Conservation (phyloP, 2,113 vertebrate genomes). For the Macroglossus sobrinus region DNA sequence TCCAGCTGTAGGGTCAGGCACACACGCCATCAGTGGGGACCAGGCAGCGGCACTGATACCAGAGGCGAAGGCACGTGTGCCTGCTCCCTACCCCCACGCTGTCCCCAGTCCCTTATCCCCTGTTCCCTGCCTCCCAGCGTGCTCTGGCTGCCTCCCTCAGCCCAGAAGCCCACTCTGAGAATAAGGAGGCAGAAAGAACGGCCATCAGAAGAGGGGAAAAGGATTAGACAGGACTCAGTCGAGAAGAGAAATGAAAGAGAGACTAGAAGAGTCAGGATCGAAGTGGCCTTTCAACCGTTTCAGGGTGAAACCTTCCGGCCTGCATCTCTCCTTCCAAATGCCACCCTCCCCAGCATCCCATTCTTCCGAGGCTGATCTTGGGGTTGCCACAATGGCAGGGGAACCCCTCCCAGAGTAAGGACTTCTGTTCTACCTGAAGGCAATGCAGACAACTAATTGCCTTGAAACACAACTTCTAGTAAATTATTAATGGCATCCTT, state of each 20-base stretch:
- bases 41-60: not conserved
- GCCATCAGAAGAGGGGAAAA: not conserved
- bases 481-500: constrained; percentile 42
- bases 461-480: not conserved
- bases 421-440: not conserved
- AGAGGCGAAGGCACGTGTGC: not conserved
- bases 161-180: not conserved
- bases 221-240: not conserved
- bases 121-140: not conserved
- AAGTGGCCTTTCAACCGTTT: not conserved
- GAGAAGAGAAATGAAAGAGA: not conserved
- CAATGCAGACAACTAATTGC: constrained; percentile 25
- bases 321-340: not conserved
- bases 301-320: not conserved
- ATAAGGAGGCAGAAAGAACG: not conserved
- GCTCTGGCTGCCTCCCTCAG: not conserved
- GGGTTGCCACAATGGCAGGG: too few relatives aligned
- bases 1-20: not conserved
- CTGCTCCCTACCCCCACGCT: not conserved
- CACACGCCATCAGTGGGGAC: not conserved
- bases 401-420: not conserved
- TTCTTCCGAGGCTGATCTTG: too few relatives aligned
- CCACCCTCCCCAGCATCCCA: accelerated
- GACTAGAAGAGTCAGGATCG: not conserved
- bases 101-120: not conserved